These are phyloP conservation scores for Bombus vancouverensis DNA, from an alignment of 1,140 invertebrate genomes.

Conservation along the genomic window DNA sequence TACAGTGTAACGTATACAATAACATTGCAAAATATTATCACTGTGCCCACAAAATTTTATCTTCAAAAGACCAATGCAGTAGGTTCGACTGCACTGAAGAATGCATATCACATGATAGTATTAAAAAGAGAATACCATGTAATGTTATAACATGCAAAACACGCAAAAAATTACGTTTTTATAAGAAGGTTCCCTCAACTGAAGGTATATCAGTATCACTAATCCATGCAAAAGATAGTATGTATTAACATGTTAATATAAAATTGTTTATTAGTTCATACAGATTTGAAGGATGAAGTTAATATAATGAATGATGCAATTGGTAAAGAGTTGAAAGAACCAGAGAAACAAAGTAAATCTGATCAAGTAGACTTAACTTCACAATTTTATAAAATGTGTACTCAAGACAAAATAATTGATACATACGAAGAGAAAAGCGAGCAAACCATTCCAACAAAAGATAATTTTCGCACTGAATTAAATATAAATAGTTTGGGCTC, in stretches of 20 bases:
- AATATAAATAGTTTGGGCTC: neutral
- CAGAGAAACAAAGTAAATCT: constrained; percentile 1
- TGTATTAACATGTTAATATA: neutral
- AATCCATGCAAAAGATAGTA: neutral
- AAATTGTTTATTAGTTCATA: constrained; percentile 8
- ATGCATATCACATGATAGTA: neutral
- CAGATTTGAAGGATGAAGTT: neutral
- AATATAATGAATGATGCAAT: neutral
- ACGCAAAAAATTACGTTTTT: constrained; percentile 5
- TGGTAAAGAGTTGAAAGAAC: neutral
- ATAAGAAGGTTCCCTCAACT: neutral
- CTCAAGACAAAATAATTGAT: constrained; percentile 1
- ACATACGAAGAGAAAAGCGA: constrained; percentile 4
- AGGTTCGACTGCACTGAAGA: constrained; percentile 3
- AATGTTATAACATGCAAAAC: constrained; percentile 30
- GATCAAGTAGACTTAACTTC: neutral
- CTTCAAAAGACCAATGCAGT: constrained; percentile 16
- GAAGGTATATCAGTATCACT: constrained; percentile 5
- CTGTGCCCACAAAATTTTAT: constrained; percentile 20
- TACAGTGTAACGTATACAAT: constrained; percentile 12
- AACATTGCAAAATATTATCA: constrained; percentile 29
- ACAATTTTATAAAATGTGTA: neutral
- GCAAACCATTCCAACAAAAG: constrained; percentile 23
- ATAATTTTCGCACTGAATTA: neutral
- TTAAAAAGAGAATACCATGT: constrained; percentile 10